Base-by-base conservation (phyloP, 2,797 vertebrate species). In the Oreochromis mossambicus region DNA sequence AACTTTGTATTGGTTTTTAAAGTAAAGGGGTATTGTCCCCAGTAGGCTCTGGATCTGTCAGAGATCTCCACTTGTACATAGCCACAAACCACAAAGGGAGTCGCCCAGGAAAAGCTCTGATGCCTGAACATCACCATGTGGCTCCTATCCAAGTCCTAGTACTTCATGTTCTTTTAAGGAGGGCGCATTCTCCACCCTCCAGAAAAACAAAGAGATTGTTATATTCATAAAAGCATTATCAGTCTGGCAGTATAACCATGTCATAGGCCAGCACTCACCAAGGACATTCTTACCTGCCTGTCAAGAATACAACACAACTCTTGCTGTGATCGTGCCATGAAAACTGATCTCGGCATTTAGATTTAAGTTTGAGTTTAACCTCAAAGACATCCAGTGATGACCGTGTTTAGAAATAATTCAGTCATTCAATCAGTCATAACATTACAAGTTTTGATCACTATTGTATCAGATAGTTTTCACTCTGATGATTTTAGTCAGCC, bases 321-420 rank as follows among this genome's bases (percentile, higher is more conserved):
- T 15, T 68, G n/a, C 63, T 41, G 36, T 24, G 5, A 73, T 73
- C 19, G 41, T 29, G 41, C 24, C 1, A 26, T 7, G 41, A 73
- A 12, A 73, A 73, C 6, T 73, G 68, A 26, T 0, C 66, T 26
- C 5, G 0, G 0, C 2, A 1, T 68, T 68, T 68, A 24, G 38
- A 70, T 70, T 70, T 70, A 26, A 38, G 66, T 70, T 70, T 70
- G 41, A 46, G 21, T 70, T 46, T 26, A 46, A 73, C 11, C 48
- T 15, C 68, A 73, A 46, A 46, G 26, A 29, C 38, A 73, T 48
- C 15, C 8, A 73, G 15, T 48, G 15, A 29, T 19, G 41, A 17
- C 24, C 6, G 3, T 73, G 38, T 70, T 46, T 43, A 14, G 68
- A 73, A 73, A 48, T 48, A 29, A 29, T 5, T 43, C 21, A 43